Conservation (phyloP, 2,113 vertebrate genomes). For the Pampusana beccarii region DNA sequence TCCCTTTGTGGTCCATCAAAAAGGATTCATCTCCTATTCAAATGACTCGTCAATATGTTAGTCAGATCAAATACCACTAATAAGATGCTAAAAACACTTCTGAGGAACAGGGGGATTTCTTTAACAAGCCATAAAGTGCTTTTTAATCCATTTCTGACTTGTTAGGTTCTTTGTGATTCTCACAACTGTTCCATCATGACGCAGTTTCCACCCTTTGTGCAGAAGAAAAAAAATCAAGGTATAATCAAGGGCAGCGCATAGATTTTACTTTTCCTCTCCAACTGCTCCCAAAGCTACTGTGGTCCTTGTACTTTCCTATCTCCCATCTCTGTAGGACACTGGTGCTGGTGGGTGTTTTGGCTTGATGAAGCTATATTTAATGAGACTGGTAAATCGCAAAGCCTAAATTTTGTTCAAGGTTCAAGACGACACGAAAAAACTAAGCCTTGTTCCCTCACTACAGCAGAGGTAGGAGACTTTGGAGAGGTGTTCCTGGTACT, state of each 20-base stretch:
- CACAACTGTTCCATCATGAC: conserved; percentile 59
- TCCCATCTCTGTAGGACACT: neutral
- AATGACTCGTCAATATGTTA: conserved; percentile 77
- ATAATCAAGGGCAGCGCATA: conserved; percentile 37
- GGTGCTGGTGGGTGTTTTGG: neutral
- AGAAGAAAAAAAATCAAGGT: conserved; percentile 57
- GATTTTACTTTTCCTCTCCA: neutral
- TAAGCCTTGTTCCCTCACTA: neutral
- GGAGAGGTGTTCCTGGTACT: neutral
- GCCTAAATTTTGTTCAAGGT: neutral
- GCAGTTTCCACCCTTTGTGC: conserved; percentile 61
- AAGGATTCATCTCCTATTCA: conserved; percentile 70
- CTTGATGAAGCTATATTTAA: neutral
- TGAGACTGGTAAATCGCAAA: neutral
- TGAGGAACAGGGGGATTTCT: conserved; percentile 71
- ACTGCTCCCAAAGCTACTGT: neutral
- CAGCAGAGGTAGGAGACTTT: neutral
- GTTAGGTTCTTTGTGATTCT: conserved; percentile 71
- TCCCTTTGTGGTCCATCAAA: conserved; percentile 74
- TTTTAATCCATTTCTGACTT: conserved; percentile 79
- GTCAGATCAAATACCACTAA: conserved; percentile 76
- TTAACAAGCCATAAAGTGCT: conserved; percentile 78
- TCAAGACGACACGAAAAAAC: neutral
- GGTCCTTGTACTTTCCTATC: neutral
- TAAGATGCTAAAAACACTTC: conserved; percentile 77